Base-by-base conservation (phyloP, 2,888 invertebrate species). In the Leptopilina drosophilae region DNA sequence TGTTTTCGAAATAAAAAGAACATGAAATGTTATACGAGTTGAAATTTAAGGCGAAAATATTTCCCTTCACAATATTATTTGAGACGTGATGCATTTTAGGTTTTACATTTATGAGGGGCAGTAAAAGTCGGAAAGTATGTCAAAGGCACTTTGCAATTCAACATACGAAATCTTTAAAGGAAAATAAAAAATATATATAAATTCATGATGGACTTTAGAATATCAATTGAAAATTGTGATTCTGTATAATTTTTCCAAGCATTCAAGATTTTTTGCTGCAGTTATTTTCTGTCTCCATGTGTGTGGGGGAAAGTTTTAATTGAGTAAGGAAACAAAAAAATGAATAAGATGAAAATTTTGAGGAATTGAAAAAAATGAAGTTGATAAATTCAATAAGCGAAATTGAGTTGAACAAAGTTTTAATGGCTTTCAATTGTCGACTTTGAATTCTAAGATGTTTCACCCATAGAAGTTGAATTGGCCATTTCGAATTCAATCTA, bases 81-180 rank as follows among this genome's bases (percentile, higher is more conserved):
- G 53, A 9, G 33, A 33, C 11, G 73, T 40, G 53, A 73, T 56
- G 56, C 56, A 73, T 53, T 73, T 73, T 53, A 73, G 33, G 26
- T 40, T 73, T 73, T 56, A 73, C 73, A 73, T 73, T 73, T 40
- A 73, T 33, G 33, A 73, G 33, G 33, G n/a, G 40, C 33, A 56
- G n/a, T 73, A 56, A 73, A 33, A n/a, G 53, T 53, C n/a, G 12
- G 73, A 73, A 73, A 73, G 56, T 73, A 56, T 73, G 73, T 56
- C 73, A 73, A 73, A 73, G 73, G 33, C n/a, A 56, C 56, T 56
- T 73, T 40, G n/a, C 33, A 56, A 73, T 56, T 40, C 53, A 11
- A 56, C 56, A 73, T 33, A 53, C 26, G 73, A 40, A 56, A 56
- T n/a, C 73, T 73, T 56, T 33, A 56, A 73, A 11, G 14, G 53